Base-by-base conservation (phyloP, 2,888 invertebrate genomes). In the Hydriomena furcata region DNA sequence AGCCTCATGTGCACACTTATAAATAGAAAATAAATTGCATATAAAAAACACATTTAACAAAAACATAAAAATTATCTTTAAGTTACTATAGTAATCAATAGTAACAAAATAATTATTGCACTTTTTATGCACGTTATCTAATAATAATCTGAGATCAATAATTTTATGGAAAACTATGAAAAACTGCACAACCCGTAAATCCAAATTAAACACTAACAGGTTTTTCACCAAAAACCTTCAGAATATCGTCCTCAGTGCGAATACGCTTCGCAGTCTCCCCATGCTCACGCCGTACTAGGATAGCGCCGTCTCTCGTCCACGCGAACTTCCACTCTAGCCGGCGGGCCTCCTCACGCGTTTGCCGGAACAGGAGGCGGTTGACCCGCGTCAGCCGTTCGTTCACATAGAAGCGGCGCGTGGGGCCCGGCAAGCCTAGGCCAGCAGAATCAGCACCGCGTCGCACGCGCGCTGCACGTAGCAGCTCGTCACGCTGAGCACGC, bases 341-440 rank as follows among this genome's bases (percentile, higher is more conserved):
- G 13, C 41, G 41, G 11, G 40, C 5, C 8, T 21, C 24, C 7
- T 23, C 23, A 2, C 44, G 12, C n/a, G 35, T 23, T 3, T 20
- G 20, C 1, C 20, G 10, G 30, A 36, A 44, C 1, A 44, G 24
- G 13, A 36, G 12, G 2, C 44, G 28, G 21, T 43, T 43, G 6
- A 7, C 25, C 10, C 23, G 32, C 4, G 43, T 43, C 3, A 43
- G 43, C 8, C 44, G 27, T 23, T 44, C 44, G 8, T 44, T 44
- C 0, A 44, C 13, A 20, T 44, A 56, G 23, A 59, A 44, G 0
- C 34, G 45, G 6, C 51, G 35, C n/a, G 46, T 20, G 1, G 45
- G 37, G 3, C 48, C 44, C 3, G 50, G 12, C n/a, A 46, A 4
- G 17, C 17, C 17, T 3, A 17, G 17, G 17, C 17, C 17, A 2